Percentiles rank a stretch among this genome's conserved stretches.
Conservation (phyloP, 2,797 vertebrate species). For the Lagodon rhomboides region DNA sequence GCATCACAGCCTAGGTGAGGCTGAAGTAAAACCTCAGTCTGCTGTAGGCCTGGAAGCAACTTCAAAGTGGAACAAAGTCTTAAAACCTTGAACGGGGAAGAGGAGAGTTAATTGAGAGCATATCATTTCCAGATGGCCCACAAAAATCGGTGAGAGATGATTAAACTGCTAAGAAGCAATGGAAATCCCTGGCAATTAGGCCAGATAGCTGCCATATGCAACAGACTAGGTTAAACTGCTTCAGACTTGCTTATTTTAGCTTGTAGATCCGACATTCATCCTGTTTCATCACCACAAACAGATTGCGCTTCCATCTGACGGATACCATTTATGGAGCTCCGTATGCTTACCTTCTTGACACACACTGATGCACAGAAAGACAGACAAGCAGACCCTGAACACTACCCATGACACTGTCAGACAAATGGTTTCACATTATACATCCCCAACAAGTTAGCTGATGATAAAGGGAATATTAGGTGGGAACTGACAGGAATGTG, state of each 20-base stretch:
- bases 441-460: background rate
- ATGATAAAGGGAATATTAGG: constrained; percentile 10
- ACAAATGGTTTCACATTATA: background rate
- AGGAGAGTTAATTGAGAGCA: constrained; percentile 84
- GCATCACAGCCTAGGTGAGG: constrained; percentile 43
- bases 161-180: constrained; percentile 81
- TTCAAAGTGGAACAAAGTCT: constrained; percentile 76
- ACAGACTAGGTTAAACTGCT: constrained; percentile 53
- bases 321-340: constrained; percentile 17
- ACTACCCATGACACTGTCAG: background rate
- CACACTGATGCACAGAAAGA: background rate
- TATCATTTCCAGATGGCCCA: constrained; percentile 84
- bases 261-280: constrained; percentile 24
- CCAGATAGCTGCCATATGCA: constrained; percentile 85
- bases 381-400: too few relatives aligned
- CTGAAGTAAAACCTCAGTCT: constrained; percentile 51
- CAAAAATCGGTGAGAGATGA: constrained; percentile 76
- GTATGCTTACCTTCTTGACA: background rate
- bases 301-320: constrained; percentile 9
- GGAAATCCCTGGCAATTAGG: constrained; percentile 83
- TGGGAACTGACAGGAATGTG: constrained; percentile 9
- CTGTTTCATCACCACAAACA: constrained; percentile 36
- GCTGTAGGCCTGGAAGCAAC: constrained; percentile 74
- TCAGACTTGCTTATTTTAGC: constrained; percentile 25
- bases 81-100: constrained; percentile 76